phyloP scores from a whole-genome alignment of 2,888 invertebrate species.

The Caenorhabditis panamensis region DNA sequence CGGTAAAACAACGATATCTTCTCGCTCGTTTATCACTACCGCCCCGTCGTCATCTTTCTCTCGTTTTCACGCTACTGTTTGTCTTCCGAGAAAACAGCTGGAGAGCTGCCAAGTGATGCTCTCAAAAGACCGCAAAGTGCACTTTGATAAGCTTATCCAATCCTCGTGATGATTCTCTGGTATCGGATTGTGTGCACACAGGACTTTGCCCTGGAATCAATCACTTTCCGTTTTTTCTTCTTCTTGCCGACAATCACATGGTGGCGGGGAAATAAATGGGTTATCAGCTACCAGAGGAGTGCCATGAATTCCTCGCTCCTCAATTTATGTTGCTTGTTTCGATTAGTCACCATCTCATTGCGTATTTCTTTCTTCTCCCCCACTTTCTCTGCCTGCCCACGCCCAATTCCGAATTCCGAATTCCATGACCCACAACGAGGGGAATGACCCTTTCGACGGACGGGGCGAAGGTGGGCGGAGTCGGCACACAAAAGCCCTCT shows the following conservation, averaged over 20 bases:
- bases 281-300: slow-evolving; percentile 18
- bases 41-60: no score
- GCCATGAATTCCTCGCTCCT: background rate
- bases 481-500: slow-evolving; percentile 39
- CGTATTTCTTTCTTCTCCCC: slow-evolving; percentile 8
- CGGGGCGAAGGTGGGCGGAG: slow-evolving; percentile 47
- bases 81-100: slow-evolving; percentile 56
- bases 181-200: background rate
- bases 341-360: slow-evolving; percentile 34
- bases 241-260: slow-evolving; percentile 30
- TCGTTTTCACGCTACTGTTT: slow-evolving; percentile 45
- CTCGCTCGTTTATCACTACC: slow-evolving; percentile 2
- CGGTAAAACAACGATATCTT: slow-evolving; percentile 35
- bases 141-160: slow-evolving; percentile 37
- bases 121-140: slow-evolving; percentile 44
- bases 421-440: slow-evolving; percentile 56
- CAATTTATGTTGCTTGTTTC: background rate
- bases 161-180: slow-evolving; percentile 26
- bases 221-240: background rate
- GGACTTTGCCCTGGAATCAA: background rate
- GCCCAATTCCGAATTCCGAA: slow-evolving; percentile 40
- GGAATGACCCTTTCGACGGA: slow-evolving; percentile 48
- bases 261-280: background rate
- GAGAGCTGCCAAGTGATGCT: slow-evolving; percentile 48
- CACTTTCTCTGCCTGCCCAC: slow-evolving; percentile 14